Base-by-base conservation (phyloP, 2,113 vertebrate species). In the Octodon degus region DNA sequence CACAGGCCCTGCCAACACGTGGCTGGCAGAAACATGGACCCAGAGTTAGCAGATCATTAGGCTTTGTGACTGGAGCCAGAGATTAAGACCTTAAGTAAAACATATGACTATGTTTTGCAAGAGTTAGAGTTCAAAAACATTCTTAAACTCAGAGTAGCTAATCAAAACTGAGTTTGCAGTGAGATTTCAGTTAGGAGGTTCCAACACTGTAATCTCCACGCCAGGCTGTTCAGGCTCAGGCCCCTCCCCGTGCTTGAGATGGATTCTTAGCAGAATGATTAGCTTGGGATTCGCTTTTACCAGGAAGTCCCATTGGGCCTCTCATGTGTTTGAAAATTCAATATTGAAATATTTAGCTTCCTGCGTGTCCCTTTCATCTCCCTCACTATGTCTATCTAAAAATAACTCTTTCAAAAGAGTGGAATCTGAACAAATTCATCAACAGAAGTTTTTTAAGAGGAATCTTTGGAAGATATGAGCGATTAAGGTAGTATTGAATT, bases 241-340 rank as follows among this genome's bases (percentile, higher is more conserved):
- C 11, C 34, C 20, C 10, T 25, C 58, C 14, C 9, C 34, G 22
- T n/a, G 20, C 68, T 96, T 77, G 34, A 95, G 43, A 40, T 13
- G 4, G 53, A 62, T 74, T 47, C 65, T 53, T n/a, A 65, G 65
- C 55, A 79, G 90, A 81, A 89, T 14, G 20, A 4, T 27, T 17
- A 50, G 53, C 53, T 14, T 80, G n/a, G 72, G 43, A 88, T 90
- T 58, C 58, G 53, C 60, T 72, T 92, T 96, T 89, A 53, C 37
- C 67, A 83, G 60, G 90, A 95, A 92, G 85, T 92, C 70, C 24
- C 55, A 22, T 1, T 27, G 70, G 55, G 55, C 79, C 25, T 34
- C 40, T 93, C 32, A 17, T 53, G 82, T 72, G 91, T 96, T 95
- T 88, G 43, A 74, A 96, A 92, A 90, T 70, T 53, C 37, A 91